Conservation (phyloP, 2,888 invertebrate genomes). For the Clistopyga incitator region DNA sequence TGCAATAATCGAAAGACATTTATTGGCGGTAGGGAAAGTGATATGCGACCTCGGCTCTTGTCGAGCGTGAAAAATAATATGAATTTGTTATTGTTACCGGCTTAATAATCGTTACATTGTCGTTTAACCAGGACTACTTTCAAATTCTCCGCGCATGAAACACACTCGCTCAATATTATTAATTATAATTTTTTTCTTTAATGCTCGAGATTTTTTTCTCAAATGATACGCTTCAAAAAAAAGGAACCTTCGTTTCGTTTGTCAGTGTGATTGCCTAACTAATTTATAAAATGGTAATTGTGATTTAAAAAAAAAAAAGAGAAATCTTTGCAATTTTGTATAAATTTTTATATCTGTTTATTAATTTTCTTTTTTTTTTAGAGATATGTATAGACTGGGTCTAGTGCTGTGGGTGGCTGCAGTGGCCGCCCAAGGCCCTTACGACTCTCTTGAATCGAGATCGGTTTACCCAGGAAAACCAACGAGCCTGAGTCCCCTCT, state of each 20-base stretch:
- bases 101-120: not conserved
- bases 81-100: conserved; percentile 5
- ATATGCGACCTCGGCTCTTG: conserved; percentile 6
- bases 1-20: conserved; percentile 9
- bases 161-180: not conserved
- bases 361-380: conserved; percentile 2
- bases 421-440: conserved; percentile 78
- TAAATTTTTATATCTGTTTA: not conserved
- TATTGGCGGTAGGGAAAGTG: conserved; percentile 20
- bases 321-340: not conserved
- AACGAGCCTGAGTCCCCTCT: conserved; percentile 79
- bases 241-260: too few relatives aligned
- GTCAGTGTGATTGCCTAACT: too few relatives aligned
- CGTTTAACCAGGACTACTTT: not conserved
- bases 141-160: not conserved
- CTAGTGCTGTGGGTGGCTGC: conserved; percentile 77
- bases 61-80: conserved; percentile 4
- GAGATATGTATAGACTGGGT: conserved; percentile 79
- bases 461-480: conserved; percentile 78
- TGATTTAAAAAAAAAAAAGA: too few relatives aligned
- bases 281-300: too few relatives aligned
- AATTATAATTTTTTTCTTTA: too few relatives aligned
- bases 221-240: too few relatives aligned
- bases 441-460: conserved; percentile 78
- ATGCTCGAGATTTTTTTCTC: too few relatives aligned